phyloP scores from a whole-genome alignment of 2,113 vertebrate genomes.

The Lathamus discolor region DNA sequence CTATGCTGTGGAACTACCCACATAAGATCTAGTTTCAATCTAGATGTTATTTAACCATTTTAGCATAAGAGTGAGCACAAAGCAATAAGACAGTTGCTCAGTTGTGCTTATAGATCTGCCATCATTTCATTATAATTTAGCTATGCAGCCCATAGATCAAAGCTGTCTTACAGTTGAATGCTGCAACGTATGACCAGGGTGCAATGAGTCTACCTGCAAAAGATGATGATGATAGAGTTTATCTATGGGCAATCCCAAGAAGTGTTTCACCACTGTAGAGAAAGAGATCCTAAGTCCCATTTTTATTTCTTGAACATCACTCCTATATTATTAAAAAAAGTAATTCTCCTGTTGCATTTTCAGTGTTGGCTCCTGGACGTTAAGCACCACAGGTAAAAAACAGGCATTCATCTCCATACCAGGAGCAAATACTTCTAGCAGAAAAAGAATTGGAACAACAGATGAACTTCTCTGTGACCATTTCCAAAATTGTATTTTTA shows the following conservation, averaged over 20 bases:
- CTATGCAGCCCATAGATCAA: neutral
- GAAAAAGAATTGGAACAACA: neutral
- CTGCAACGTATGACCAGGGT: neutral
- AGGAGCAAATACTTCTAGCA: neutral
- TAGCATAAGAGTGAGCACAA: neutral
- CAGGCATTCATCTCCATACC: neutral
- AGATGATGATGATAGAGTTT: neutral
- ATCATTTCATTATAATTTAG: neutral
- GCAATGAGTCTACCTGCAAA: neutral
- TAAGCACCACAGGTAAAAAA: neutral
- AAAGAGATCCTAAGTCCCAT: neutral
- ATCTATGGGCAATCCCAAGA: neutral
- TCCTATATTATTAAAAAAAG: neutral
- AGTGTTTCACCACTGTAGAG: neutral
- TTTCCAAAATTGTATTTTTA: constrained; percentile 11
- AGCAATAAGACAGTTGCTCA: neutral
- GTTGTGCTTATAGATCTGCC: neutral
- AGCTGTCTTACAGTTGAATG: neutral
- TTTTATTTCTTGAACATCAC: neutral
- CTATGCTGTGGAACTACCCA: neutral
- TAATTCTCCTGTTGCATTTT: neutral
- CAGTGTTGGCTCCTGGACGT: neutral
- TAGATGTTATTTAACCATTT: neutral
- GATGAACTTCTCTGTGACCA: neutral
- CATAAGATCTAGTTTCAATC: neutral